Percentiles rank a stretch among this genome's conserved stretches.
Evolutionary conservation across 1,140 invertebrate species (phyloP).

Genomic region (Euwallacea similis): DNA sequence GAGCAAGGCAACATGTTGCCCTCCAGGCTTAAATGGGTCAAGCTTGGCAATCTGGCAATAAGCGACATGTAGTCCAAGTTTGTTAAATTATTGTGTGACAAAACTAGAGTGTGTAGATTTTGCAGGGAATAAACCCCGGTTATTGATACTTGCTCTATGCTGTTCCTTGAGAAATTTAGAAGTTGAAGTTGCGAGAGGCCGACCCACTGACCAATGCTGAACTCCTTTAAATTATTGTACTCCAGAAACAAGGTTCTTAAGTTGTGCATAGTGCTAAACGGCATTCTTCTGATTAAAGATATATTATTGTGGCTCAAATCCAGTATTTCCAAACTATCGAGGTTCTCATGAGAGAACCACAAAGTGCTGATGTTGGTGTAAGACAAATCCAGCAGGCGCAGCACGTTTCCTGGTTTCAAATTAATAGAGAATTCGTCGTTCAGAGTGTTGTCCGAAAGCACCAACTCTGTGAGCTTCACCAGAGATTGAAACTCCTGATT

Average conservation of each 20-base stretch:
- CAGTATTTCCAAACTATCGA: constrained; percentile 44
- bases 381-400: constrained; percentile 43
- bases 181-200: constrained; percentile 44
- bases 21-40: constrained; percentile 45
- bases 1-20: constrained; percentile 47
- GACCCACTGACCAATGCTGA: constrained; percentile 42
- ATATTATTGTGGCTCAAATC: constrained; percentile 45
- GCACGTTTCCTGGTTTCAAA: constrained; percentile 37
- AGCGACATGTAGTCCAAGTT: constrained; percentile 48
- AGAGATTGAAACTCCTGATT: constrained; percentile 43
- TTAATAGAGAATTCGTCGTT: constrained; percentile 26
- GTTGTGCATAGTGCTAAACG: constrained; percentile 37
- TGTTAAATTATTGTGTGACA: constrained; percentile 46
- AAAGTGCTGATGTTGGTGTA: constrained; percentile 57
- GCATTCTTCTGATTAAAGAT: constrained; percentile 27
- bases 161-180: constrained; percentile 46
- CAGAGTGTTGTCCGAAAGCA: constrained; percentile 46
- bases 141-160: constrained; percentile 40
- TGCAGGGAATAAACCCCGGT: constrained; percentile 46
- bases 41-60: constrained; percentile 42
- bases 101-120: constrained; percentile 47
- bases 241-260: constrained; percentile 41
- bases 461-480: constrained; percentile 41
- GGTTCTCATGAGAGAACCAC: constrained; percentile 45
- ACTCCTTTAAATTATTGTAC: constrained; percentile 41